These are phyloP conservation scores for Benthosema pterotum DNA, from an alignment of 2,797 vertebrate genomes.

Conservation along the genomic window DNA sequence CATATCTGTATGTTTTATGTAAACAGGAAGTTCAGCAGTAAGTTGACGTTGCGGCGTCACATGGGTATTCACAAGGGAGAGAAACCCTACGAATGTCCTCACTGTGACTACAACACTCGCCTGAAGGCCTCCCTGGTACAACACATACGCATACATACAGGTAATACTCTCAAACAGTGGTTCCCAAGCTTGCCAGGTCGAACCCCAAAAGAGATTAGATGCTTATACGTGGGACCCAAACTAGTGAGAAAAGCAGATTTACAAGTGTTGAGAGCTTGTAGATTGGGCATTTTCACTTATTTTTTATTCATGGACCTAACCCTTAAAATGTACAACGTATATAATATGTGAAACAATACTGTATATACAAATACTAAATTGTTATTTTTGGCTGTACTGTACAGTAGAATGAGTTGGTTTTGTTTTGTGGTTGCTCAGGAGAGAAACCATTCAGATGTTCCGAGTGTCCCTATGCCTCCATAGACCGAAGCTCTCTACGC, in stretches of 20 bases:
- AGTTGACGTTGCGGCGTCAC: conserved; percentile 76
- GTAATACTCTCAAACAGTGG: conserved; percentile 37
- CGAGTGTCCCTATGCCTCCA: conserved; percentile 75
- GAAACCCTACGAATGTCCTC: conserved; percentile 74
- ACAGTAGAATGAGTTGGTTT: too few relatives aligned
- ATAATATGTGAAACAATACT: too few relatives aligned
- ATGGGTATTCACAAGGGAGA: conserved; percentile 68
- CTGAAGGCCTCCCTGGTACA: conserved; percentile 78
- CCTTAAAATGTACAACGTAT: too few relatives aligned
- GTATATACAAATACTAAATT: too few relatives aligned
- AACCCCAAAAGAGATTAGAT: too few relatives aligned
- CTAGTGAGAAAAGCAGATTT: too few relatives aligned
- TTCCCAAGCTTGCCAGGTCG: background rate
- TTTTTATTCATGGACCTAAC: too few relatives aligned
- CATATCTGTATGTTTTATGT: background rate
- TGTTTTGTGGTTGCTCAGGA: conserved; percentile 58
- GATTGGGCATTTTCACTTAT: too few relatives aligned
- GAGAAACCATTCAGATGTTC: conserved; percentile 77
- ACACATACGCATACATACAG: conserved; percentile 74
- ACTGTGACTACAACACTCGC: conserved; percentile 68
- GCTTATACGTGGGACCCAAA: too few relatives aligned
- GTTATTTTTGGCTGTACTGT: too few relatives aligned
- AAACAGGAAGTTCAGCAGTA: conserved; percentile 73
- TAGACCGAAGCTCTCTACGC: conserved; percentile 77
- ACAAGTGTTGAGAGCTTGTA: too few relatives aligned